Evolutionary conservation across 1,140 invertebrate genomes (phyloP), one percentile per base, ranked within the genome.

Genomic region (Megalopta genalis): DNA sequence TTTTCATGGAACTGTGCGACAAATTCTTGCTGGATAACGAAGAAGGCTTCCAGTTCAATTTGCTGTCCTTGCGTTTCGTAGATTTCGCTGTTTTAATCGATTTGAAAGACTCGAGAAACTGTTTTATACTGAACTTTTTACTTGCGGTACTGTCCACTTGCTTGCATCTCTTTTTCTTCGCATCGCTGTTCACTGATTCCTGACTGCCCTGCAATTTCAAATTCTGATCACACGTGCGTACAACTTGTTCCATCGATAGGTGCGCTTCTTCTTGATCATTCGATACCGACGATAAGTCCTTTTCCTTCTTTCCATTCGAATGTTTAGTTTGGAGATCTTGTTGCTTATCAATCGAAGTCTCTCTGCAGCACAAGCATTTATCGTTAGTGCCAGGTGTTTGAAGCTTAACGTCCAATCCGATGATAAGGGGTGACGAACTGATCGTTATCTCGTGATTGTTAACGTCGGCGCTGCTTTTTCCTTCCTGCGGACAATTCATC

Each of bases 401-500:
- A 52, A 37, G 54, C 16, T n/a, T 64, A n/a, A 73, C 60, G 27
- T 74, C 54, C 21, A 60, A 57, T 18, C 14, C 59, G 14, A 54
- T 23, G 5, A 54, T 6, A 12, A 69, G 72, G 1, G 68, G 52
- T 12, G 67, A 72, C 63, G 39, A 82, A 9, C 70, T 59, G 54
- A 72, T 23, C 52, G 65, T 52, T 23, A 18, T 42, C 10, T 78
- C 27, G 2, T 14, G 21, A 16, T 14, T 63, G 3, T 80, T 37
- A 9, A 57, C 8, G 8, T 27, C 10, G 14, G n/a, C 37, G 6
- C 42, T 62, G 42, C 49, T 80, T n/a, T 65, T 66, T 0, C 78
- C 16, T 0, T 57, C 42, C 62, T 10, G 14, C 8, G 59, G 12
- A 46, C 60, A 57, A 21, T 76, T 85, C 9, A 85, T 69, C 82